phyloP scores from a whole-genome alignment of 2,797 vertebrate genomes.

The Perodicticus potto region DNA sequence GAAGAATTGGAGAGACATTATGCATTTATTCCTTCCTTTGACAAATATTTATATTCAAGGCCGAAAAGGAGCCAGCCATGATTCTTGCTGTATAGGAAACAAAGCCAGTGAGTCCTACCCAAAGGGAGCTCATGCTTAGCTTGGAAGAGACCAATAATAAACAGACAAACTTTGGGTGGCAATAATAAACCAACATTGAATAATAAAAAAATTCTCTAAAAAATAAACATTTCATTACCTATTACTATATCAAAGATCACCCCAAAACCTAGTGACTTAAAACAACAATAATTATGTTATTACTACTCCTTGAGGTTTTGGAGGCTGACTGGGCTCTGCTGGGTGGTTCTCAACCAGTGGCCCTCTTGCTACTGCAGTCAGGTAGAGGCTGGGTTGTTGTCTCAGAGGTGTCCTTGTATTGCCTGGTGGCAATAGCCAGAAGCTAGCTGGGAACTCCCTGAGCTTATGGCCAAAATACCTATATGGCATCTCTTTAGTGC shows the following conservation, averaged over 20 bases:
- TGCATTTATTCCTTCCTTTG: background rate
- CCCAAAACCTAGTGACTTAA: background rate
- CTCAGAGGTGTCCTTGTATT: background rate
- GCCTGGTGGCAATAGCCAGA: background rate
- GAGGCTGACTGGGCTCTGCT: background rate
- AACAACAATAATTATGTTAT: rapidly evolving
- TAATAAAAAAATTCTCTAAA: rapidly evolving
- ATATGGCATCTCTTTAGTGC: background rate
- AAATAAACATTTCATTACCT: background rate
- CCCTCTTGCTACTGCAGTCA: rapidly evolving
- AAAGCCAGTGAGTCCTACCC: background rate
- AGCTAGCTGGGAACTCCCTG: background rate
- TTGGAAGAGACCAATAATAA: no score
- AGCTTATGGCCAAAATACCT: background rate
- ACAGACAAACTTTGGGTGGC: background rate
- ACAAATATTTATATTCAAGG: background rate
- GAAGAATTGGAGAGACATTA: background rate
- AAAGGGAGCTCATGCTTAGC: rapidly evolving
- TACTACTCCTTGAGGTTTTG: rapidly evolving
- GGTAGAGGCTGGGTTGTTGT: background rate
- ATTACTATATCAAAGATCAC: no score
- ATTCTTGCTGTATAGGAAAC: background rate
- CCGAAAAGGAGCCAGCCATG: background rate
- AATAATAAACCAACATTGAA: background rate
- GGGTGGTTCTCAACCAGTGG: rapidly evolving